Evolutionary conservation across 2,113 vertebrate species (phyloP).

Genomic region (Monarcha castaneiventris): DNA sequence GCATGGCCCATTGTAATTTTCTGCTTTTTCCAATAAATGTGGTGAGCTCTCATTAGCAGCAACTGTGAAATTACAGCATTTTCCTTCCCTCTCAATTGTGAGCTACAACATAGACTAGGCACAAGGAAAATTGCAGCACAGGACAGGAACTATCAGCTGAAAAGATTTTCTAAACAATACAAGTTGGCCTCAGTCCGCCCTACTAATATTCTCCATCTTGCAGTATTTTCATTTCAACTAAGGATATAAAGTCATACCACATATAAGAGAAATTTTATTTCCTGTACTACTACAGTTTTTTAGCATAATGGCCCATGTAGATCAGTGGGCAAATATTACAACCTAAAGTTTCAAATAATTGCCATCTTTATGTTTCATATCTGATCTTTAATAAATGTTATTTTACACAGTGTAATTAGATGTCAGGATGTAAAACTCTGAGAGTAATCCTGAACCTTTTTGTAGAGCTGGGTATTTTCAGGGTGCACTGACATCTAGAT

Average conservation of each 20-base stretch:
- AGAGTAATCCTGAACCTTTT: conserved; percentile 31
- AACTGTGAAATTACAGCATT: not conserved
- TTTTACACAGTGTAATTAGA: conserved; percentile 46
- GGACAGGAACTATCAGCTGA: not conserved
- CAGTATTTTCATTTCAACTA: conserved; percentile 7
- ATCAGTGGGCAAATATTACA: conserved; percentile 21
- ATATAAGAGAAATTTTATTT: conserved; percentile 17
- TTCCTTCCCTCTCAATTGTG: not conserved
- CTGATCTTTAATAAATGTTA: conserved; percentile 43
- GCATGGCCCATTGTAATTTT: not conserved
- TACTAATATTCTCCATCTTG: not conserved
- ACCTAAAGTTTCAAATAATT: conserved; percentile 55
- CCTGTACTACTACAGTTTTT: not conserved
- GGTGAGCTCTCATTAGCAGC: not conserved
- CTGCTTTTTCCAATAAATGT: not conserved
- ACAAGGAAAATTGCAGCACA: not conserved
- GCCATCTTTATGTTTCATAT: not conserved
- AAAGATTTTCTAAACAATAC: not conserved
- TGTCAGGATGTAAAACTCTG: conserved; percentile 12
- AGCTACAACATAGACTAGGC: not conserved
- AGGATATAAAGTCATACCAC: not conserved
- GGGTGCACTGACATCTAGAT: not conserved
- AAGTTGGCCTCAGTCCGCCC: not conserved
- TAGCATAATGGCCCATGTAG: not conserved
- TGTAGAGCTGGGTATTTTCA: conserved; percentile 25